These are phyloP conservation scores for Sorex maritimensis DNA, from an alignment of 2,797 vertebrate species.

Conservation along the genomic window DNA sequence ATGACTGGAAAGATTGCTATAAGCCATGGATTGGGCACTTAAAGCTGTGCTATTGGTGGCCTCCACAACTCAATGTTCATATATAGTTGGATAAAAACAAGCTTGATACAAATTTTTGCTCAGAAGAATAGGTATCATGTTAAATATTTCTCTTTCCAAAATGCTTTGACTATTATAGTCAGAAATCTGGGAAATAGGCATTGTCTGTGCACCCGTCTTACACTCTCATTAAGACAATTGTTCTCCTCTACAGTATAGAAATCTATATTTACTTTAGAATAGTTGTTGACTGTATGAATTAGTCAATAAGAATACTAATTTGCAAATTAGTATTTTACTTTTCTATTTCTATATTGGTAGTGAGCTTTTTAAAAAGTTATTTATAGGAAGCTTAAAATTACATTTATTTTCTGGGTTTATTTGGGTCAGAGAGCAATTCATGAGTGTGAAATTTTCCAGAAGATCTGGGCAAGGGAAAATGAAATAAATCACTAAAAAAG, in stretches of 20 bases:
- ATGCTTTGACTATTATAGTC: background rate
- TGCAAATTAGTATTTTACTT: conserved; percentile 15
- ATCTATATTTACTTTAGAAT: background rate
- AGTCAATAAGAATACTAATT: conserved; percentile 13
- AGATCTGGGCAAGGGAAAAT: background rate
- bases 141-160: background rate
- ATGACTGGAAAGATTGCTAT: background rate
- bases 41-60: background rate
- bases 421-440: conserved; percentile 37
- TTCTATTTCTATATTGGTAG: conserved; percentile 49
- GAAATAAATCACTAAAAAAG: background rate
- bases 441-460: background rate
- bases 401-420: conserved; percentile 12
- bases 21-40: background rate
- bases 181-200: background rate
- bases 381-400: background rate
- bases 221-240: conserved; percentile 19
- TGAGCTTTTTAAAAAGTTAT: background rate
- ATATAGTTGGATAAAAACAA: background rate
- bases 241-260: background rate
- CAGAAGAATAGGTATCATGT: background rate
- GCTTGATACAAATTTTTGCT: background rate
- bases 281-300: conserved; percentile 15
- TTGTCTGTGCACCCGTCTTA: background rate
- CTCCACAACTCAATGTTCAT: background rate